A percentile compares a stretch with the other conserved stretches of the same genome.
Conservation (phyloP, 2,113 vertebrate genomes). For the Theropithecus gelada region DNA sequence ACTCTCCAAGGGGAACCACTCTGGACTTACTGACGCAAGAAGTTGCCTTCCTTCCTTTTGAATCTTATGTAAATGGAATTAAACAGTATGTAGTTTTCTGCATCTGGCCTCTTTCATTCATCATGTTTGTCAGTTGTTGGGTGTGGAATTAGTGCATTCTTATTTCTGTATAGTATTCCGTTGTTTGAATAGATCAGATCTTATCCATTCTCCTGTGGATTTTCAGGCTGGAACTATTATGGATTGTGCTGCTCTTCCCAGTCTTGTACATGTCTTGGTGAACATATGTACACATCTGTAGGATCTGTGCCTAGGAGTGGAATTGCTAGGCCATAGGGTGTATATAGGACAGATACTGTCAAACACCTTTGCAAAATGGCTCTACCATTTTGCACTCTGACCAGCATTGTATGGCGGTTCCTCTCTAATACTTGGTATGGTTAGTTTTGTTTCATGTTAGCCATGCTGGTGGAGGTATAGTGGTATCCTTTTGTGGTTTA, state of each 20-base stretch:
- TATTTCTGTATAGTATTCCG: neutral
- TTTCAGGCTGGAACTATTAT: neutral
- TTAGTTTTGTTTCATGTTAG: neutral
- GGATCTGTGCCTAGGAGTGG: neutral
- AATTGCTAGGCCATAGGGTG: neutral
- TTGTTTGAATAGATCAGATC: neutral
- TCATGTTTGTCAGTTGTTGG: neutral
- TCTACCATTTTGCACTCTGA: neutral
- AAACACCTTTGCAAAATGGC: neutral
- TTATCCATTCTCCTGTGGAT: neutral
- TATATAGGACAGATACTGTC: neutral
- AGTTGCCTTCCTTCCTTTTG: neutral
- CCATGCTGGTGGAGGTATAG: neutral
- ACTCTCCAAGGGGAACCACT: too few species aligned
- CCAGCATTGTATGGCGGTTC: neutral
- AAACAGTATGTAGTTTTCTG: neutral
- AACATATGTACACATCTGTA: neutral
- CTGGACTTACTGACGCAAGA: neutral
- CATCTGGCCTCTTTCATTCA: neutral
- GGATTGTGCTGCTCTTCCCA: neutral
- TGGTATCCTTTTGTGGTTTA: neutral
- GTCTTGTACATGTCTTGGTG: neutral
- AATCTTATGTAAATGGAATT: neutral
- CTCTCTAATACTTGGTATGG: neutral
- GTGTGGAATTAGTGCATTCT: neutral